Conservation (phyloP, 2,888 invertebrate species). For the Cephus rjabovi region DNA sequence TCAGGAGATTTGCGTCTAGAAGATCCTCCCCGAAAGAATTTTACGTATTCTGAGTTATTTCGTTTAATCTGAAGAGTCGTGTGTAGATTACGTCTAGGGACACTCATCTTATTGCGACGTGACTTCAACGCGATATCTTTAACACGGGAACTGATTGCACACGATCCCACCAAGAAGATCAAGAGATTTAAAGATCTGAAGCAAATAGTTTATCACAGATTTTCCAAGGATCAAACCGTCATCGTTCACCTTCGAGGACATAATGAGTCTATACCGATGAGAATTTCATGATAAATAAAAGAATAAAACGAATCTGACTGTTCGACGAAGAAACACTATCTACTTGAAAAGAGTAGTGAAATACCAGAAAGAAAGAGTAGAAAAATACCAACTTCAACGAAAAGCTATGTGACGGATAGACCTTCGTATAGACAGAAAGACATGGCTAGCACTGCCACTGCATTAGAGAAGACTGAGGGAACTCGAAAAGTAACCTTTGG, state of each 20-base stretch:
- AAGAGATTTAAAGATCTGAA: constrained; percentile 23
- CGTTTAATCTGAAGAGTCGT: neutral
- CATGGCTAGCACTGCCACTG: neutral
- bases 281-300: neutral
- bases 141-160: constrained; percentile 5
- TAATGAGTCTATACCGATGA: neutral
- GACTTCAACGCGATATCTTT: neutral
- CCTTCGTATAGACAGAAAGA: neutral
- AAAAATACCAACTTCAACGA: neutral
- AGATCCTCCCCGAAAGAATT: neutral
- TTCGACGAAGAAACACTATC: neutral
- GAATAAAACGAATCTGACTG: neutral
- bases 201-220: neutral
- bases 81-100: neutral
- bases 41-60: neutral
- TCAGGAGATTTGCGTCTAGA: constrained; percentile 56
- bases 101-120: neutral
- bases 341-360: neutral
- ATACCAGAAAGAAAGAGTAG: too few relatives aligned
- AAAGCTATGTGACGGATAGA: neutral
- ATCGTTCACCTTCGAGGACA: neutral
- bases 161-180: constrained; percentile 29
- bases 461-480: neutral
- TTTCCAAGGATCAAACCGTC: neutral
- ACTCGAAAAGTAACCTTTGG: constrained; percentile 5